Base-by-base conservation (phyloP, 2,113 vertebrate species). In the Carettochelys insculpta region DNA sequence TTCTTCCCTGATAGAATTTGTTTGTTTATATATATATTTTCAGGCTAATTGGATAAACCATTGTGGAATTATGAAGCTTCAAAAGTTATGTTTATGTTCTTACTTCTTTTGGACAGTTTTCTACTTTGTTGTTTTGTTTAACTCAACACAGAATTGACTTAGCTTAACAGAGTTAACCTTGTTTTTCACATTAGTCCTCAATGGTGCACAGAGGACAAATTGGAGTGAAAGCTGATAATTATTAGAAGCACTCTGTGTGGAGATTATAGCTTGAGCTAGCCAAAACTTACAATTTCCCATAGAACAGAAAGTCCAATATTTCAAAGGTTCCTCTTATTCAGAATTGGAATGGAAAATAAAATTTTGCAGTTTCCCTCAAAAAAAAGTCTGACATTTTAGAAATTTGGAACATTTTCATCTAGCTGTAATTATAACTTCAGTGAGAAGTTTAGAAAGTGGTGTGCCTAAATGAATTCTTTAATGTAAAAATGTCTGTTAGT, bases 101-200 rank as follows among this genome's bases (percentile, higher is more conserved):
- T 88, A 73, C 81, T 85, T n/a, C n/a, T 82, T 82, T 82, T 71
- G 87, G 71, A 89, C 48, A 43, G 91, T 77, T 83, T 90, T 81
- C 54, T 89, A 94, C 83, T 68, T 87, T 95, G n/a, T n/a, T n/a
- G n/a, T 94, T 90, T 81, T 77, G 87, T 94, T 93, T 71, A 89
- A 92, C 51, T 94, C 85, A 83, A 87, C 88, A 91, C 88, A 48
- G 20, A 95, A 90, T 92, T 83, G 77, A 53, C 83, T 92, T 82
- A 93, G 93, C 24, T 29, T 38, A 41, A 82, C 48, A 84, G 89
- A 89, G 91, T 82, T 48, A 92, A 90, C 89, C 84, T 52, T 92
- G 68, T 90, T 95, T 95, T 87, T 92, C 90, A 91, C 38, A 81
- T 50, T 88, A 93, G 92, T 83, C 34, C 77, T 91, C 88, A 91